Evolutionary conservation across 1,140 invertebrate species (phyloP), one percentile per base, ranked within the genome.

Genomic region (Megalonaias nervosa): DNA sequence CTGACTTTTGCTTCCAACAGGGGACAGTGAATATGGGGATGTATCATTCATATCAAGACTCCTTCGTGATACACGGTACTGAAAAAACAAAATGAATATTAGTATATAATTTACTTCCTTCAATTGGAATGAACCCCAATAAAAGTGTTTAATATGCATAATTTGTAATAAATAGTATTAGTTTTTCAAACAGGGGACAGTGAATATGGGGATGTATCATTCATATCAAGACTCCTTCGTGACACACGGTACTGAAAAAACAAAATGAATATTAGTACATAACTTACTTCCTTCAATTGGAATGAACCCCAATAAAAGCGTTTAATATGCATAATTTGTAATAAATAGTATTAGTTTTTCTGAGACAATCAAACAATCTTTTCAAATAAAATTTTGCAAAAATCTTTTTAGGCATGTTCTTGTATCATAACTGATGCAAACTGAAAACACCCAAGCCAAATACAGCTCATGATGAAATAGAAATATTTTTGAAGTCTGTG

Each of bases 1-100:
- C 90, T 99, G 97, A 84, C 97, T 98, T 90, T 98, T 98, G 23
- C 94, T 94, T 82, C 97, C 97, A 19, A 99, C 94, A 0, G 97
- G 97, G 16, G 97, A 99, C 16, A 99, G 89, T 26, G 97, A 98
- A 91, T 98, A 98, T 0, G 97, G 96, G 17, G 94, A 94, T 60
- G 93, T 92, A 56, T 90, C 89, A 75, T 93, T 91, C 70, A 93
- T 93, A 71, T 94, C 91, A n/a, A 93, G 81, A 81, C 93, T 92
- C 83, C 89, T 89, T 69, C 90, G 87, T 77, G 90, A 89, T 88
- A 93, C 87, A 80, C 92, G 91, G 86, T 92, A 94, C 92, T 94
- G 89, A n/a, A 84, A 85, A 48, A 60, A 78, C 68, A 61, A 71
- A 68, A 71, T 31, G 11, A 31, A 67, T 67, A 67, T 17, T 16